phyloP scores from a whole-genome alignment of 2,113 vertebrate genomes.

The Sinosuthora webbiana region DNA sequence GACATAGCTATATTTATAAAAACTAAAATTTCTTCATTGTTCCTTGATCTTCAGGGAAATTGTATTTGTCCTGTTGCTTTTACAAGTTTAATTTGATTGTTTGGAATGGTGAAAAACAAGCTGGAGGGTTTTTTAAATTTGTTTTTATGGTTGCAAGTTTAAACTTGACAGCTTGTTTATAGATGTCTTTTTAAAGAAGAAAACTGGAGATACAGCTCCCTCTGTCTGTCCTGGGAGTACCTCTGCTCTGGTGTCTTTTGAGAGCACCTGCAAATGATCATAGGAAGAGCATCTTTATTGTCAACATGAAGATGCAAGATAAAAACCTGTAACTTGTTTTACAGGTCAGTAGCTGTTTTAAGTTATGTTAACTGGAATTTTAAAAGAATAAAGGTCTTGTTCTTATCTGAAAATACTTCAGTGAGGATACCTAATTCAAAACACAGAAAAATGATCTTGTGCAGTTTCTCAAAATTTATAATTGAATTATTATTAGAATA shows the following conservation, averaged over 20 bases:
- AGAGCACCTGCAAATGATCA: neutral
- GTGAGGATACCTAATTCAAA: neutral
- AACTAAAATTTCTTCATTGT: neutral
- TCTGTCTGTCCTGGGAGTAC: conserved; percentile 48
- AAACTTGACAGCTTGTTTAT: neutral
- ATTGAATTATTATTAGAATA: neutral
- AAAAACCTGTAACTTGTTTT: neutral
- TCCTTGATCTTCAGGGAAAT: neutral
- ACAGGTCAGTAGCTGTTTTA: neutral
- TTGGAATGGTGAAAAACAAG: neutral
- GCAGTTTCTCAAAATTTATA: neutral
- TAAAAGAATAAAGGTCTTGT: neutral
- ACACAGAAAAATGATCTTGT: neutral
- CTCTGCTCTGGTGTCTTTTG: neutral
- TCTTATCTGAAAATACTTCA: neutral
- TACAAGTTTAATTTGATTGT: neutral
- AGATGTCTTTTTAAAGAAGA: neutral
- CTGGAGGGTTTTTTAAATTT: neutral
- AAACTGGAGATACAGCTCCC: conserved; percentile 59
- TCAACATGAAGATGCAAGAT: neutral
- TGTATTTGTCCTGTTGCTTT: neutral
- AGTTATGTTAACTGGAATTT: neutral
- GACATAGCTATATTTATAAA: neutral
- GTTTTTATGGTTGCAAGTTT: neutral
- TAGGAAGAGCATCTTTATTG: neutral